A percentile compares a stretch with the other conserved stretches of the same genome.
These are phyloP conservation scores for Aphelinus certus DNA, from an alignment of 1,140 invertebrate genomes.

Conservation along the genomic window DNA sequence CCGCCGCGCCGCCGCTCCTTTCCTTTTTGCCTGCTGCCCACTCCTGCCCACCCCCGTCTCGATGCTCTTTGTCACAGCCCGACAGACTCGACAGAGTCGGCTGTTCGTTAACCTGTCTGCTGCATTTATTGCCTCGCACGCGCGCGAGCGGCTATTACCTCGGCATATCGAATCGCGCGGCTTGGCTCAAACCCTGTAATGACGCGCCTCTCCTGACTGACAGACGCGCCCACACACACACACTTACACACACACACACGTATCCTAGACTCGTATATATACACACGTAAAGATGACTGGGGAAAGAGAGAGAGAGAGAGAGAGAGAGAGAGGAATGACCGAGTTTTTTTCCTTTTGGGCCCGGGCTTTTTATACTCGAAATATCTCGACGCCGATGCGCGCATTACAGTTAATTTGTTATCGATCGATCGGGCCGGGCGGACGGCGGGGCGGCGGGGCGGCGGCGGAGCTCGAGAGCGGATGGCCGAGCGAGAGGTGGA, in stretches of 20 bases:
- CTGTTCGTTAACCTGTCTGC: conserved; percentile 64
- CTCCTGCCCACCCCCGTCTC: background rate
- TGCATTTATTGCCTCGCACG: conserved; percentile 58
- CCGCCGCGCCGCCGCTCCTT: background rate
- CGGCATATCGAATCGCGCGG: conserved; percentile 51
- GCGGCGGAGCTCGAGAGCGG: background rate
- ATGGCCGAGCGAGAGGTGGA: background rate
- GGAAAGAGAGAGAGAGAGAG: conserved; percentile 34
- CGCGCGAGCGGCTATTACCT: conserved; percentile 54
- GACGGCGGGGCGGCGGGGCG: background rate
- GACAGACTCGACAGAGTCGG: conserved; percentile 18
- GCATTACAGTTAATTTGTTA: conserved; percentile 42
- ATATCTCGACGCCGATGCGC: conserved; percentile 28
- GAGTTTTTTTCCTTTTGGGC: conserved; percentile 23
- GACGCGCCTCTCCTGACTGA: too few relatives aligned
- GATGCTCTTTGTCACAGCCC: conserved; percentile 29
- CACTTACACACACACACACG: too few relatives aligned
- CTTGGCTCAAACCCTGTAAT: too few relatives aligned
- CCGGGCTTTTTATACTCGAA: conserved; percentile 28
- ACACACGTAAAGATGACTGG: conserved; percentile 41
- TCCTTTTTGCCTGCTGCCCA: conserved; percentile 12
- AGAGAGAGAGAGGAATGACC: conserved; percentile 30
- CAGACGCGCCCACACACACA: too few relatives aligned
- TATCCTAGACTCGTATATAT: conserved; percentile 24
- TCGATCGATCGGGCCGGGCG: conserved; percentile 24